phyloP scores from a whole-genome alignment of 2,113 vertebrate species.

The Cynoglossus semilaevis region DNA sequence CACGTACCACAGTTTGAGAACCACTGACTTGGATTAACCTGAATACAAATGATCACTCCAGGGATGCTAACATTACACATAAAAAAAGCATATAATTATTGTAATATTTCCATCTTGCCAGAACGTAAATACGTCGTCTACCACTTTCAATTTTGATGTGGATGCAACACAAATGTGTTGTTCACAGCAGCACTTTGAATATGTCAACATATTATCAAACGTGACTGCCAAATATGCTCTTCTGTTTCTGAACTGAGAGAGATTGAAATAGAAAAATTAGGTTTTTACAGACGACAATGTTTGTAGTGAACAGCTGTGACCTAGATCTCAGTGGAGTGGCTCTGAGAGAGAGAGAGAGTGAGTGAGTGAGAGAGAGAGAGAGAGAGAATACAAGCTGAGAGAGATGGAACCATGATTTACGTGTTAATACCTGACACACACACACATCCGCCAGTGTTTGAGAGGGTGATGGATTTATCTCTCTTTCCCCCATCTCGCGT shows the following conservation, averaged over 20 bases:
- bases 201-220: too few relatives aligned
- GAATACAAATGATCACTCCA: too few relatives aligned
- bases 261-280: constrained; percentile 4
- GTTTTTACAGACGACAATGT: constrained; percentile 59
- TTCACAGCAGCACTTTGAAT: too few relatives aligned
- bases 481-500: constrained; percentile 2
- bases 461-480: constrained; percentile 24
- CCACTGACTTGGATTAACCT: too few relatives aligned
- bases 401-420: constrained; percentile 29
- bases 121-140: too few relatives aligned
- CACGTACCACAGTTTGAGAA: too few relatives aligned
- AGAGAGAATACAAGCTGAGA: constrained; percentile 20
- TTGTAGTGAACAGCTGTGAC: constrained; percentile 78
- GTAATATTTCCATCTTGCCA: too few relatives aligned
- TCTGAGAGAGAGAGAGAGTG: constrained; percentile 28
- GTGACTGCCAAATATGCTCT: too few relatives aligned
- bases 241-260: not conserved
- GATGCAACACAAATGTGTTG: too few relatives aligned
- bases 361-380: constrained; percentile 25
- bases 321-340: constrained; percentile 58
- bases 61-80: too few relatives aligned
- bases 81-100: too few relatives aligned
- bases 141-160: too few relatives aligned
- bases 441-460: constrained; percentile 14
- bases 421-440: constrained; percentile 22